These are phyloP conservation scores for Zaprionus lachaisei DNA, from an alignment of 1,140 invertebrate species.

Conservation along the genomic window DNA sequence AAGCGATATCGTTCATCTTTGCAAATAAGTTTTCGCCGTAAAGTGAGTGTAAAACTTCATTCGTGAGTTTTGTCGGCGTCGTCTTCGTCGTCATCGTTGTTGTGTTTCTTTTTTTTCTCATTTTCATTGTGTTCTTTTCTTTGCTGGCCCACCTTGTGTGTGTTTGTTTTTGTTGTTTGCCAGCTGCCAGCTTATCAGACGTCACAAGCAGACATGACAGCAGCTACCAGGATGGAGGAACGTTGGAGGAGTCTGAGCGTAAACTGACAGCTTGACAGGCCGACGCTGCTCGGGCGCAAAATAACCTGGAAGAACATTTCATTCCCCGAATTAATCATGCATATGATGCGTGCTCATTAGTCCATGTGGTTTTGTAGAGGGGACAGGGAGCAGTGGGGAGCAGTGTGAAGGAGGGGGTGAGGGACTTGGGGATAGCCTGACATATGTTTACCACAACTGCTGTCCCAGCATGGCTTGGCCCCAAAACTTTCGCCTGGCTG, in stretches of 20 bases:
- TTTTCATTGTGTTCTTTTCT: constrained; percentile 15
- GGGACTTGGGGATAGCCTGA: background rate
- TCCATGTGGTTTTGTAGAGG: constrained; percentile 3
- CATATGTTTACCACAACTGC: constrained; percentile 11
- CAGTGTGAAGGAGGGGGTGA: no score
- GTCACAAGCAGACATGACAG: constrained; percentile 57
- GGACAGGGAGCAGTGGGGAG: no score
- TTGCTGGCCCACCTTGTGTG: background rate
- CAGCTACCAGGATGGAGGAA: constrained; percentile 11
- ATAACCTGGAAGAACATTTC: constrained; percentile 58
- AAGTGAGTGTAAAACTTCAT: constrained; percentile 62
- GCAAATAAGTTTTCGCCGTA: constrained; percentile 64
- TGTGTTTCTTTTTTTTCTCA: background rate
- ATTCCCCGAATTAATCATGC: constrained; percentile 73
- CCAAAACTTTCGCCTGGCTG: constrained; percentile 41
- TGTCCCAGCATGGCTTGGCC: constrained; percentile 1
- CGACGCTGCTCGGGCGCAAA: constrained; percentile 62
- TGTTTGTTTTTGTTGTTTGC: constrained; percentile 15
- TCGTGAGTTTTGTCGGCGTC: constrained; percentile 11
- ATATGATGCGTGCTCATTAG: constrained; percentile 64
- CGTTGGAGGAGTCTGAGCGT: constrained; percentile 27
- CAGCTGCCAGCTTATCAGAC: constrained; percentile 63
- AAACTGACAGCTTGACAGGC: constrained; percentile 77
- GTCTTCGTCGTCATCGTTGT: background rate
- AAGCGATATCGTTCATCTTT: constrained; percentile 51